Base-by-base conservation (phyloP, 2,113 vertebrate species). In the Entelurus aequoreus region DNA sequence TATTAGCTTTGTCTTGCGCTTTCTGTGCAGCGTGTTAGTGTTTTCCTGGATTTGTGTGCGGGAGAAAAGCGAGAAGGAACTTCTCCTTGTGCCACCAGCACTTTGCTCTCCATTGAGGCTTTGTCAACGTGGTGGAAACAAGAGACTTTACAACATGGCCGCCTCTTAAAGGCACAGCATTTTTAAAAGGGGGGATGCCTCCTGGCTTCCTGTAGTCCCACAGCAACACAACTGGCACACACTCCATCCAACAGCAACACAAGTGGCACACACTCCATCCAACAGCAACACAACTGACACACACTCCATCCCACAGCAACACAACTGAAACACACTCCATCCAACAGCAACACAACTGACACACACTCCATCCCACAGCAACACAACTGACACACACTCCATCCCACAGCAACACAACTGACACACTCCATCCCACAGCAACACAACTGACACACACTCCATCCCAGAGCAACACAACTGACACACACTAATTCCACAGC, bases 61-160 rank as follows among this genome's bases (percentile, higher is more conserved):
- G 51, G 65, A 62, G 72, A 68, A 60, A 67, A 84, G 83, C 67
- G 88, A 85, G 88, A 87, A 83, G 80, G 87, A 91, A 90, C 88
- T 88, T 89, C 88, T 90, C 84, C 88, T 89, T 90, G 89, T 91
- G 89, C 89, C 88, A 83, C 81, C 90, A 92, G 89, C 88, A 91
- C 89, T 91, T 87, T 91, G 90, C 87, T 90, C 87, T 88, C 88
- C 89, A 92, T 90, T 91, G 89, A 90, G 84, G 90, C 89, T 90
- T 91, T 92, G 89, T 92, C 89, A 91, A 91, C 90, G 90, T 92
- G 90, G 90, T 88, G 88, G 87, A 91, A 92, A 92, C 90, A 92
- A 92, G 90, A 90, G 91, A 91, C 89, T 92, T 90, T 91, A 90
- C 90, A 89, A 89, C 86, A 86, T 75, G 81, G 87, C 82, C 82